Conservation (phyloP, 2,888 invertebrate genomes). For the Mesorhabditis belari region DNA sequence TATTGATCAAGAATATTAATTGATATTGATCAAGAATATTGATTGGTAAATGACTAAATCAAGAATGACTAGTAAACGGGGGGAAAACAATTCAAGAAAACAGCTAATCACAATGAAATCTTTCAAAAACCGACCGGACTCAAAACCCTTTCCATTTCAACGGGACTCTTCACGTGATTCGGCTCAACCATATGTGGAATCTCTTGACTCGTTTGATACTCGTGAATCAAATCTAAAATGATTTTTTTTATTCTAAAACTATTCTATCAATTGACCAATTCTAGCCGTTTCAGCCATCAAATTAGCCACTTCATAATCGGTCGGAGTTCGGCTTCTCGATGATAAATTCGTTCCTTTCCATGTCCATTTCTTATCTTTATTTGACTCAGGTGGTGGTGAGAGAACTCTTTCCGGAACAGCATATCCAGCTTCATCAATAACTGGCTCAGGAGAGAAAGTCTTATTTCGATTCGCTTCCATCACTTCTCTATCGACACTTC, state of each 20-base stretch:
- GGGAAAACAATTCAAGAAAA: no score
- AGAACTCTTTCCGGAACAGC: neutral
- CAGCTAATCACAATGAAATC: no score
- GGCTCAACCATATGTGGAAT: neutral
- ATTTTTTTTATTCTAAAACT: no score
- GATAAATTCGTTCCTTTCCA: neutral
- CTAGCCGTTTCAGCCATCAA: neutral
- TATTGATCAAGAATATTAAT: no score
- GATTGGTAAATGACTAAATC: no score
- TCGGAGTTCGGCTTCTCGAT: neutral
- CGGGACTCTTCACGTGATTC: neutral
- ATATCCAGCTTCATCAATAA: neutral
- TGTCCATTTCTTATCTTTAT: neutral
- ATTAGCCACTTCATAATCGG: neutral
- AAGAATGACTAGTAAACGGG: no score
- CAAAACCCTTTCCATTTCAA: neutral
- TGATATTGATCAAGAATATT: no score
- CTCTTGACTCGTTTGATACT: neutral
- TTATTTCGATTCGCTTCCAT: neutral
- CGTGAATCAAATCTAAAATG: neutral
- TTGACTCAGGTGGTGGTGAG: neutral
- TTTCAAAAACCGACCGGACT: no score
- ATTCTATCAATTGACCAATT: no score
- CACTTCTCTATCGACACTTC: neutral
- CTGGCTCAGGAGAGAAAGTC: neutral